Evolutionary conservation across 2,113 vertebrate species (phyloP).

Genomic region (Vimba vimba): DNA sequence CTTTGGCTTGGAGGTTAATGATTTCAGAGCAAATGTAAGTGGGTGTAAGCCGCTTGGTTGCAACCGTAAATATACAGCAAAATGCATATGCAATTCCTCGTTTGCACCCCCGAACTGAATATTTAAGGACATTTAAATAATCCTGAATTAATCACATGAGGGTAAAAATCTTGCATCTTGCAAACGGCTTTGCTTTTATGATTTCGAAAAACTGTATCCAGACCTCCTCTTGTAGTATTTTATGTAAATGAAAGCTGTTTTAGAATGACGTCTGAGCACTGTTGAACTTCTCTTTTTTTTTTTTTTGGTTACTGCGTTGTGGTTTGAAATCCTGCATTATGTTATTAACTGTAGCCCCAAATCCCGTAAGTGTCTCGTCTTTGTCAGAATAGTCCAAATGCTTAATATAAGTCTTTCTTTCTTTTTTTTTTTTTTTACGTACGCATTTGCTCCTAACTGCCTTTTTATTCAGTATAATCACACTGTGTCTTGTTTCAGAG

Average conservation of each 20-base stretch:
- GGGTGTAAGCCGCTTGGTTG: background rate
- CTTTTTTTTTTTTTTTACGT: constrained; percentile 6
- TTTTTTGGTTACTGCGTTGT: background rate
- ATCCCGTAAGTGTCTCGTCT: constrained; percentile 11
- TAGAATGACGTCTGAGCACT: constrained; percentile 6
- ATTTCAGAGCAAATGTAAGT: constrained; percentile 14
- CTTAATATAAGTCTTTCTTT: constrained; percentile 13
- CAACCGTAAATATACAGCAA: background rate
- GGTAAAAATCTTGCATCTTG: constrained; percentile 23
- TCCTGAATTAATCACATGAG: background rate
- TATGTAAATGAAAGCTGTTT: constrained; percentile 21
- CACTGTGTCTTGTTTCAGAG: constrained; percentile 38
- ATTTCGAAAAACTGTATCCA: background rate
- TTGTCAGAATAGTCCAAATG: constrained; percentile 23
- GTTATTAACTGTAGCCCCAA: background rate
- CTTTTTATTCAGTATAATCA: constrained; percentile 31
- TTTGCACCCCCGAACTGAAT: background rate
- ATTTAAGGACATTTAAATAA: background rate
- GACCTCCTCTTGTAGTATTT: constrained; percentile 22
- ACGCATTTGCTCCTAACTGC: constrained; percentile 31
- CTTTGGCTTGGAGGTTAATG: background rate
- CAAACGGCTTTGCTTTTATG: background rate
- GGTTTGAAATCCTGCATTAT: background rate
- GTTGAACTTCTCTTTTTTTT: constrained; percentile 5
- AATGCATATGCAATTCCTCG: constrained; percentile 25